Evolutionary conservation across 2,888 invertebrate genomes (phyloP).

Genomic region (Melanostoma scalare): DNA sequence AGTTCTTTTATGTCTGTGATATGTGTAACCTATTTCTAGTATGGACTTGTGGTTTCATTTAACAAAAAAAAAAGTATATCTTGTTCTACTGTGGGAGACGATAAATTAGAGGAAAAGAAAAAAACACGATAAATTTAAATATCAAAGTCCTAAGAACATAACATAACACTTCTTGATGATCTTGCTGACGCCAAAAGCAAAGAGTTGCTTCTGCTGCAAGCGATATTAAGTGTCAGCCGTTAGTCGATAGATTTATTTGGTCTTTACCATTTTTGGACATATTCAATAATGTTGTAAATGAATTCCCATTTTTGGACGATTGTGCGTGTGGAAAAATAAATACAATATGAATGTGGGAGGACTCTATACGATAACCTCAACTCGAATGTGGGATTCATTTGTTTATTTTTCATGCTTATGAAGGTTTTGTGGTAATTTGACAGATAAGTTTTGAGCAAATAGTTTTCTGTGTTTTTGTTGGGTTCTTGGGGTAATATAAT

Average conservation of each 20-base stretch:
- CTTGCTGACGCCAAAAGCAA: conserved; percentile 29
- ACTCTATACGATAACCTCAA: conserved; percentile 26
- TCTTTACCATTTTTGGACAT: conserved; percentile 51
- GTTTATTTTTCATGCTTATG: conserved; percentile 35
- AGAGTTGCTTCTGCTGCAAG: conserved; percentile 37
- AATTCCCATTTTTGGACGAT: conserved; percentile 20
- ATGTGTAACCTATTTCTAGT: conserved; percentile 28
- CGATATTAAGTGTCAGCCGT: conserved; percentile 38
- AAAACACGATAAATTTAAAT: conserved; percentile 23
- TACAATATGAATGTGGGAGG: conserved; percentile 46
- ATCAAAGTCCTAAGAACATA: background rate
- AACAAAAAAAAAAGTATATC: conserved; percentile 8
- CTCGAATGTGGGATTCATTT: conserved; percentile 60
- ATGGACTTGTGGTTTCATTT: background rate
- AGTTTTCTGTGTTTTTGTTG: background rate
- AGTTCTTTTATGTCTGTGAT: background rate
- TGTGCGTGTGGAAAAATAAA: conserved; percentile 38
- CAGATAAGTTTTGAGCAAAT: conserved; percentile 53
- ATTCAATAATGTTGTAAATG: conserved; percentile 30
- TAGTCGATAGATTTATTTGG: conserved; percentile 41
- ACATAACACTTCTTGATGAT: background rate
- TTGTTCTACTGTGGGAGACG: conserved; percentile 31
- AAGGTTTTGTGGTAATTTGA: conserved; percentile 60
- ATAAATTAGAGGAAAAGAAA: conserved; percentile 19
- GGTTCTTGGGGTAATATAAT: conserved; percentile 20